These are phyloP conservation scores for Neodon shergylaensis DNA, from an alignment of 2,113 vertebrate species.

Conservation along the genomic window DNA sequence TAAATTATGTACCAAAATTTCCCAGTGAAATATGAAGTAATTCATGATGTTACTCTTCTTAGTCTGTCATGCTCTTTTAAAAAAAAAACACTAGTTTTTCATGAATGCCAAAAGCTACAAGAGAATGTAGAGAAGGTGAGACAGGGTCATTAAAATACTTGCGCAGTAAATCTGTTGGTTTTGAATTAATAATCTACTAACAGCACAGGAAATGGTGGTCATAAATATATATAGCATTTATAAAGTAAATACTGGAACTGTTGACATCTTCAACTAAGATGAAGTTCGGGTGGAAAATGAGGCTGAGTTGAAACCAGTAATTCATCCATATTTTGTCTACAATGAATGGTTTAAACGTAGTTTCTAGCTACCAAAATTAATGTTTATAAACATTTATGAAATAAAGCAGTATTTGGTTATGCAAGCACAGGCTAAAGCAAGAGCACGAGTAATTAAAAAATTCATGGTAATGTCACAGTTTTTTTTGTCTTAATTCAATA, in stretches of 20 bases:
- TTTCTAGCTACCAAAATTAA: neutral
- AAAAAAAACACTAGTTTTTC: neutral
- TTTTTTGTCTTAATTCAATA: neutral
- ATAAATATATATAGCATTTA: neutral
- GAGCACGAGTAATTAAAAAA: neutral
- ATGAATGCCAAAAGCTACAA: neutral
- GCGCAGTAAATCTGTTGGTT: neutral
- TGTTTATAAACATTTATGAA: conserved; percentile 12
- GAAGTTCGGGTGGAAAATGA: conserved; percentile 11
- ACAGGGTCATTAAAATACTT: neutral
- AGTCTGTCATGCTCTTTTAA: neutral
- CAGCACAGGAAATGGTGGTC: neutral
- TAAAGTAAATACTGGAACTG: neutral
- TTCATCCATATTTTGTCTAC: neutral
- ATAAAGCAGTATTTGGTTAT: neutral
- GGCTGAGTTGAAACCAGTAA: neutral
- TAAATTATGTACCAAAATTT: neutral
- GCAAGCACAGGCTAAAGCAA: neutral
- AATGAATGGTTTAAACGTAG: neutral
- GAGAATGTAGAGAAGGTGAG: neutral
- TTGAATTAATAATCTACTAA: neutral
- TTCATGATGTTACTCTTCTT: neutral
- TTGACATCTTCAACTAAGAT: neutral
- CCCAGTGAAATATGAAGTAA: neutral
- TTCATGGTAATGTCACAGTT: neutral